These are phyloP conservation scores for Rhagium mordax DNA, from an alignment of 2,888 invertebrate genomes.

Conservation along the genomic window DNA sequence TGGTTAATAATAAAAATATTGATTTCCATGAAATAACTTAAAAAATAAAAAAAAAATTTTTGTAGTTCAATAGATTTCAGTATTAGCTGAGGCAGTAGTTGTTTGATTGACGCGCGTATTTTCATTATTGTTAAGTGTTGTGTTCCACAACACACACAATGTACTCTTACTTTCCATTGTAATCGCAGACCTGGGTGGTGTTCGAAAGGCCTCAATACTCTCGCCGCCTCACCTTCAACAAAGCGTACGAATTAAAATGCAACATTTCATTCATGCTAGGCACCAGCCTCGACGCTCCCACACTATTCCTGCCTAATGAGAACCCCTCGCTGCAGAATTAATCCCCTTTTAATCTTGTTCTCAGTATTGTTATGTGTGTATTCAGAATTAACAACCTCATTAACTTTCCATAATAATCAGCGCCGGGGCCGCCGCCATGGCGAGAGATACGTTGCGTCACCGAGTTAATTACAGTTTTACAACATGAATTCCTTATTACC, in stretches of 20 bases:
- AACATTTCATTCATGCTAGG: not conserved
- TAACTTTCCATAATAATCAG: constrained; percentile 13
- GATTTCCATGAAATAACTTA: no score
- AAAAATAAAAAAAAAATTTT: no score
- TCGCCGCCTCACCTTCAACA: not conserved
- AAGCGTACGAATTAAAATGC: not conserved
- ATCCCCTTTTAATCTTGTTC: constrained; percentile 19
- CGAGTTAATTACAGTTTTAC: constrained; percentile 39
- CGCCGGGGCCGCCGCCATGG: not conserved
- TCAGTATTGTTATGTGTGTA: constrained; percentile 22
- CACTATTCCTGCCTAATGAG: not conserved
- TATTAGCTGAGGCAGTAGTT: no score
- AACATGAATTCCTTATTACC: constrained; percentile 60
- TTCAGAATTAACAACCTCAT: constrained; percentile 31
- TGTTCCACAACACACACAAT: no score
- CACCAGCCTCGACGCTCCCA: not conserved
- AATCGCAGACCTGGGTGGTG: no score
- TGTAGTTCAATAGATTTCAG: no score
- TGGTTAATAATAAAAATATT: no score
- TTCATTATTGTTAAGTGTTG: no score
- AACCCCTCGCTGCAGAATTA: constrained; percentile 7
- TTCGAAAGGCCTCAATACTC: no score
- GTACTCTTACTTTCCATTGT: no score
- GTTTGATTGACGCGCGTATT: no score
- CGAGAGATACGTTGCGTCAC: constrained; percentile 31